Base-by-base conservation (phyloP, 1,140 invertebrate species). In the Drosophila ananassae region DNA sequence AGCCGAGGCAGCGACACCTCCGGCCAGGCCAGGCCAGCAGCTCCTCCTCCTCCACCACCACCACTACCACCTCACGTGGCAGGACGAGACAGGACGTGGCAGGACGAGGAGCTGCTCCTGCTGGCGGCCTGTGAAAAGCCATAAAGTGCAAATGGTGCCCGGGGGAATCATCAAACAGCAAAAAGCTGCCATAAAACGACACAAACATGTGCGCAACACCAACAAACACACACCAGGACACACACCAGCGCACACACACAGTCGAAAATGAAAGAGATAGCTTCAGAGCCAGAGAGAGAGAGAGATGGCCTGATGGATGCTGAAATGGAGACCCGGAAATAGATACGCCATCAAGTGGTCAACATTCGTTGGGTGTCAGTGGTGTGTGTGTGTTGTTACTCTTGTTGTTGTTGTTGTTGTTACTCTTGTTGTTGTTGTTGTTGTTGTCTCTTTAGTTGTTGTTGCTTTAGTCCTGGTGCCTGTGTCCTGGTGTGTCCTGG, bases 121-220 rank as follows among this genome's bases (percentile, higher is more conserved):
- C 44, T 47, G 68, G 56, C 68, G 67, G 77, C 72, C 77, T 79
- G 77, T 79, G 72, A 75, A 80, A 80, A 77, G 78, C 81, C 74
- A 87, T 87, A 87, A 87, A 87, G 74, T 85, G 78, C 77, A 87
- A 87, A 87, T 87, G 81, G 75, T 73, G 75, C 82, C 73, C 82
- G 74, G 61, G 82, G 82, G 82, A 87, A 83, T 83, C 79, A 74
- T 83, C 71, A 83, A 83, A 83, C 79, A 73, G 79, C 79, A 81
- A 81, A 81, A 81, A 81, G 79, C 78, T 81, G 78, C 79, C 79
- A 81, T 81, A 81, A 81, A 81, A 81, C 67, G 79, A 59, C 78
- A 77, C 77, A 80, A 80, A 80, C 77, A 80, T 80, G 77, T 79
- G 77, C 56, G 67, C 73, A 73, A 63, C 73, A 80, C 57, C 59